phyloP scores from a whole-genome alignment of 1,140 invertebrate genomes.

The Druon quercuslanigerum region DNA sequence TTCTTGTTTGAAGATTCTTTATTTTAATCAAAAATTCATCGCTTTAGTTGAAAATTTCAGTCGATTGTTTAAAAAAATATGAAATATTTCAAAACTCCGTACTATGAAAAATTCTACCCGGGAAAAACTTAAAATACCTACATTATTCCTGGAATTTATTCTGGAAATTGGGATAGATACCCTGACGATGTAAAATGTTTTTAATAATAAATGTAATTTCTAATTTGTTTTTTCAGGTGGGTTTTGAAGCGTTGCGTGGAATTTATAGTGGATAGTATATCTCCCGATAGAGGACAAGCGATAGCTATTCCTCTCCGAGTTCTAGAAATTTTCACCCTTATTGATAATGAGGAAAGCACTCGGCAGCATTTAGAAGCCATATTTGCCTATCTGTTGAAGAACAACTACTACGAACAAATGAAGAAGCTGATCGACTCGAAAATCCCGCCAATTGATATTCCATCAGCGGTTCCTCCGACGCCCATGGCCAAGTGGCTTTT shows the following conservation, averaged over 20 bases:
- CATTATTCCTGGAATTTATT: no score
- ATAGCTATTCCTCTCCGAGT: conserved; percentile 86
- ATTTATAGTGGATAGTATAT: conserved; percentile 67
- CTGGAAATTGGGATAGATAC: no score
- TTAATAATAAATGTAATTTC: conserved; percentile 31
- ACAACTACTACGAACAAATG: conserved; percentile 84
- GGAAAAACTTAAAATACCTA: no score
- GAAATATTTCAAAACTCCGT: no score
- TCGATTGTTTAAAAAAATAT: no score
- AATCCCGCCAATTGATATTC: conserved; percentile 81
- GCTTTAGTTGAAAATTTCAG: no score
- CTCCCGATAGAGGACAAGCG: conserved; percentile 67
- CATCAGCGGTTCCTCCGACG: conserved; percentile 82
- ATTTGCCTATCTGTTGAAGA: conserved; percentile 68
- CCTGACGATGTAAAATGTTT: no score
- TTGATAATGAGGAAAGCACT: conserved; percentile 74
- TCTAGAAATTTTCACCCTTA: conserved; percentile 85
- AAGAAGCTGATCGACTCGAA: conserved; percentile 82
- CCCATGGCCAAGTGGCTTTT: conserved; percentile 84
- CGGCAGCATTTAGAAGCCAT: conserved; percentile 60
- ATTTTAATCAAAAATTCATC: no score
- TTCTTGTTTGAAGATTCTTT: no score
- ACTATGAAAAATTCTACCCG: no score
- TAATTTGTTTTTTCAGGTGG: conserved; percentile 55
- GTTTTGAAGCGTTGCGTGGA: conserved; percentile 65